phyloP scores from a whole-genome alignment of 2,888 invertebrate genomes.

The Dioctria rufipes region DNA sequence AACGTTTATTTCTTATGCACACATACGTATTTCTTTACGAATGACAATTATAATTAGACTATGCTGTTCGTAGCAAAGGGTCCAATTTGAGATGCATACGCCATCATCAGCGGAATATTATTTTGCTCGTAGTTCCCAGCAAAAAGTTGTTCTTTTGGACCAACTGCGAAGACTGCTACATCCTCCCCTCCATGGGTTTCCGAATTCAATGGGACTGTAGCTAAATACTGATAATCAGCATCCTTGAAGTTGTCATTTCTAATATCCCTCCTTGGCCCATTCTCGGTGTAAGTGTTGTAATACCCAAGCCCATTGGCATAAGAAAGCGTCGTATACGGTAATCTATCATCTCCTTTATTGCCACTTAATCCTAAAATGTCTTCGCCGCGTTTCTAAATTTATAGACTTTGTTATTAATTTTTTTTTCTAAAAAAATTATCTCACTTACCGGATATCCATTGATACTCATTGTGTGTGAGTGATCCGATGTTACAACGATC shows the following conservation, averaged over 20 bases:
- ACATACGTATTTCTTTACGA: no score
- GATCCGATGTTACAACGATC: constrained; percentile 86
- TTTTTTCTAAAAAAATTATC: background rate
- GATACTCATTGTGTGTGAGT: constrained; percentile 83
- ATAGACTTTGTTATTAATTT: background rate
- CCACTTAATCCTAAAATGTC: constrained; percentile 73
- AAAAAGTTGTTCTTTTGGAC: constrained; percentile 85
- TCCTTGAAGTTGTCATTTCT: constrained; percentile 61
- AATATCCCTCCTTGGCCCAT: constrained; percentile 62
- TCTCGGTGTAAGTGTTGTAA: constrained; percentile 63
- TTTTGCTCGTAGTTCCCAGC: constrained; percentile 84
- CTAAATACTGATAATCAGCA: constrained; percentile 72
- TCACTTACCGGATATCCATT: constrained; percentile 80
- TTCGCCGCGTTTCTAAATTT: constrained; percentile 72
- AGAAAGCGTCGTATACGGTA: constrained; percentile 79
- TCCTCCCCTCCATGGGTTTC: constrained; percentile 86
- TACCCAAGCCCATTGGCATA: constrained; percentile 84
- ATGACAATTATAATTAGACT: background rate
- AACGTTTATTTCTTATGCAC: no score
- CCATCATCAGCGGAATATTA: constrained; percentile 82
- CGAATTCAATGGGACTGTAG: constrained; percentile 75
- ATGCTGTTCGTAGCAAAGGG: constrained; percentile 65
- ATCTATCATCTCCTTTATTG: constrained; percentile 74
- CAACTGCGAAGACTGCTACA: constrained; percentile 82
- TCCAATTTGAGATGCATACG: constrained; percentile 82